phyloP scores from a whole-genome alignment of 2,113 vertebrate genomes.

The Balaeniceps rex region DNA sequence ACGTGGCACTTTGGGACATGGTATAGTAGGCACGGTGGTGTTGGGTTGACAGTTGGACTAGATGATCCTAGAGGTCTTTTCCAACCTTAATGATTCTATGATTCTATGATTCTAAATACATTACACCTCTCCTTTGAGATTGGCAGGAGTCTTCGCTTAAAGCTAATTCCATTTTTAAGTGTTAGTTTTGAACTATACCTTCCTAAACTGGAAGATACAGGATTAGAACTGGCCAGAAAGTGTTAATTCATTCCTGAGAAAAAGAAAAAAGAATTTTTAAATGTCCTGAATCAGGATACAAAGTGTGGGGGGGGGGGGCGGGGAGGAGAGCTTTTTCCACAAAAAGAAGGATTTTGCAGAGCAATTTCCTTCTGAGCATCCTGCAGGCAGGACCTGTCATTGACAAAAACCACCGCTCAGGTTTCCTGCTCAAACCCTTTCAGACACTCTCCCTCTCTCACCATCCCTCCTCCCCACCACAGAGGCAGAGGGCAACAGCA shows the following conservation, averaged over 20 bases:
- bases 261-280: neutral
- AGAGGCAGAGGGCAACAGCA: neutral
- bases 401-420: neutral
- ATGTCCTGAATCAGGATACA: neutral
- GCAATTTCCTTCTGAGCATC: neutral
- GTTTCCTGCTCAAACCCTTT: neutral
- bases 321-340: neutral
- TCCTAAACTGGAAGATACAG: neutral
- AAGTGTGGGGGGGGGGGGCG: neutral
- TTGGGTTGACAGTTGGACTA: too few relatives aligned
- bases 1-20: too few relatives aligned
- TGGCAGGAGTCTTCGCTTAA: neutral
- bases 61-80: too few relatives aligned
- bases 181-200: neutral
- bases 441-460: neutral
- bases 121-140: neutral
- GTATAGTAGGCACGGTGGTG: too few relatives aligned
- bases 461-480: neutral
- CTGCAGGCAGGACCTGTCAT: neutral
- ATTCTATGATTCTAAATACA: too few relatives aligned
- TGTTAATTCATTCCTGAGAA: neutral
- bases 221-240: neutral
- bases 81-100: too few relatives aligned
- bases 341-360: neutral
- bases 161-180: neutral